Evolutionary conservation across 1,140 invertebrate species (phyloP), one percentile per base, ranked within the genome.

Genomic region (Nixonia krombeini): DNA sequence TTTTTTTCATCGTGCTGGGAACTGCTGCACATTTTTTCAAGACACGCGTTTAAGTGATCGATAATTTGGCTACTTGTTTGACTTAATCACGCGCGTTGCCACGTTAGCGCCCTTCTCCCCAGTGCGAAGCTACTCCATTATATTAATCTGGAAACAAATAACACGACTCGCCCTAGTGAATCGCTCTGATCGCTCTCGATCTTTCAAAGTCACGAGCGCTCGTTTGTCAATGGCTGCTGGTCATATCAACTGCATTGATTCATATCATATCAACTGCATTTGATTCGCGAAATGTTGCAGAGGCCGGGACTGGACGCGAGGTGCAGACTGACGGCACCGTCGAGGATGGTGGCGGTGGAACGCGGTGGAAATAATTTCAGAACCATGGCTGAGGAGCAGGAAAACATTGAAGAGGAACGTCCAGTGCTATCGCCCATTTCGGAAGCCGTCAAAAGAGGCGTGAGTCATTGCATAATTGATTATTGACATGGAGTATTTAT

Each of bases 251-350:
- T n/a, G n/a, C n/a, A n/a, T n/a, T n/a, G n/a, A n/a, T n/a, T n/a
- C n/a, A n/a, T n/a, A n/a, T n/a, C n/a, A n/a, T n/a, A n/a, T n/a
- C n/a, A n/a, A n/a, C n/a, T n/a, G n/a, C n/a, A n/a, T n/a, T n/a
- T n/a, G n/a, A n/a, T n/a, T n/a, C n/a, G n/a, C n/a, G n/a, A n/a
- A n/a, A n/a, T 74, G 72, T 44, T 74, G 44, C 53, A 71, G 33
- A 50, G 72, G 31, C 31, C 23, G 16, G 55, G 16, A 56, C 50
- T 74, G 4, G 68, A 74, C 13, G 44, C 65, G 21, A 57, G 59
- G 35, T 74, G 68, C 35, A 47, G 17, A 6, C 25, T 41, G 12
- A 59, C 55, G 5, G 57, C 51, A 29, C 64, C 68, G 13, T 13
- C 26, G 21, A 63, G 62, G 45, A 33, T 42, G 10, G 12, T 13